A percentile compares a stretch with the other conserved stretches of the same genome.
These are phyloP conservation scores for Hyles vespertilio DNA, from an alignment of 1,140 invertebrate genomes.

Conservation along the genomic window DNA sequence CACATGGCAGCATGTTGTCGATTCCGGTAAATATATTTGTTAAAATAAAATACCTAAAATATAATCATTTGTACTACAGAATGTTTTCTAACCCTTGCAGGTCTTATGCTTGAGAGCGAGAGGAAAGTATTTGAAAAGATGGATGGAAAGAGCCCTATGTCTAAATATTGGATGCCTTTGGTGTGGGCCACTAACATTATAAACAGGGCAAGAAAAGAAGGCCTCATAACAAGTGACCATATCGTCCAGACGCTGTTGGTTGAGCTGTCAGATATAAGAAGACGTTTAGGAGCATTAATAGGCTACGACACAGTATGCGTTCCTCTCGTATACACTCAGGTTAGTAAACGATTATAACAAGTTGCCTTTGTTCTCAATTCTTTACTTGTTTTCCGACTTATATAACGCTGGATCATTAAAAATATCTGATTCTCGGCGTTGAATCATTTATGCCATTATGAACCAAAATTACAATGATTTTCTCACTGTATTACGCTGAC, in stretches of 20 bases:
- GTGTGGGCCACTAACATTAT: slow-evolving; percentile 95
- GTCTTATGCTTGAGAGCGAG: slow-evolving; percentile 93
- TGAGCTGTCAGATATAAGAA: slow-evolving; percentile 89
- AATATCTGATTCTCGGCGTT: too few relatives aligned
- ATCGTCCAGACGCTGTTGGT: slow-evolving; percentile 90
- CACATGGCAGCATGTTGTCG: slow-evolving; percentile 92
- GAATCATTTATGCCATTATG: too few relatives aligned
- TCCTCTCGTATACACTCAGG: slow-evolving; percentile 98
- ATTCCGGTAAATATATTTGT: slow-evolving; percentile 82
- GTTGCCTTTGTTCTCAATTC: too few relatives aligned
- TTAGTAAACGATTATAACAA: slow-evolving; percentile 19
- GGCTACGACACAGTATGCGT: slow-evolving; percentile 98
- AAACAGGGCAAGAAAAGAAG: slow-evolving; percentile 88
- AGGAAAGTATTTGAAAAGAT: slow-evolving; percentile 92
- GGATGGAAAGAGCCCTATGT: slow-evolving; percentile 91
- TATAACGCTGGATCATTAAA: too few relatives aligned
- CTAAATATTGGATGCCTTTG: slow-evolving; percentile 94
- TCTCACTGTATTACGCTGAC: too few relatives aligned
- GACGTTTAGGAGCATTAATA: slow-evolving; percentile 86
- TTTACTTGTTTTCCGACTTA: too few relatives aligned
- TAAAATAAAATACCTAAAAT: background rate
- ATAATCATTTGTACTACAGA: background rate
- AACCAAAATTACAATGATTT: too few relatives aligned
- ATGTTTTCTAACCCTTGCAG: slow-evolving; percentile 62
- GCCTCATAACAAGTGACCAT: slow-evolving; percentile 88